Conservation (phyloP, 2,113 vertebrate species). For the Gracilinanus agilis region DNA sequence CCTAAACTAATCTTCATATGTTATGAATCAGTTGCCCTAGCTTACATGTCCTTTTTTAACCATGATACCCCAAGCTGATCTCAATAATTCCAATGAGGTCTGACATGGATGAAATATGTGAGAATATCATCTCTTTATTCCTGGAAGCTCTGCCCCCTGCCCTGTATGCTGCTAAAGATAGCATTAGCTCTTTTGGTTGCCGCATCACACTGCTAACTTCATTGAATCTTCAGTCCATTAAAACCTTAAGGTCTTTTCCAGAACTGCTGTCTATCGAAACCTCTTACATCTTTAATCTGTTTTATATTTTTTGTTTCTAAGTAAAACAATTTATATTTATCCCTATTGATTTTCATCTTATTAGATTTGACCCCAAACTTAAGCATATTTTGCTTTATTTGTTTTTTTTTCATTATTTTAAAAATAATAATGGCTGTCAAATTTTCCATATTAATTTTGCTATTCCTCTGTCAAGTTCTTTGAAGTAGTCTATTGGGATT, state of each 20-base stretch:
- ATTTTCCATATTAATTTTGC: not conserved
- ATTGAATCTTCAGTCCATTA: not conserved
- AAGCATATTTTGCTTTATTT: not conserved
- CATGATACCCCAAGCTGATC: not conserved
- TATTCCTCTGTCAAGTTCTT: not conserved
- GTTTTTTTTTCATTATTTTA: not conserved
- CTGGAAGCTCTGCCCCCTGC: not conserved
- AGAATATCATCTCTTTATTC: not conserved
- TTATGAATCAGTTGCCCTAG: not conserved
- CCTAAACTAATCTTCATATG: not conserved
- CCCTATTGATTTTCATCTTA: not conserved
- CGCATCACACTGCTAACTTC: not conserved
- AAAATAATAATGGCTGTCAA: not conserved
- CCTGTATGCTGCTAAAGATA: not conserved
- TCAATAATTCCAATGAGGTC: not conserved
- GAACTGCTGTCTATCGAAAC: not conserved
- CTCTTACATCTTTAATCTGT: not conserved
- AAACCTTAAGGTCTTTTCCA: not conserved
- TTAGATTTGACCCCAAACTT: not conserved
- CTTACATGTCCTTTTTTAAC: not conserved
- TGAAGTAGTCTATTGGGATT: not conserved
- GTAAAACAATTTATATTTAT: not conserved
- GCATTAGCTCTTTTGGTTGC: not conserved
- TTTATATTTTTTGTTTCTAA: not conserved
- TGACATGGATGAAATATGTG: not conserved